Conservation (phyloP, 2,888 invertebrate genomes). For the Drosophila dives region DNA sequence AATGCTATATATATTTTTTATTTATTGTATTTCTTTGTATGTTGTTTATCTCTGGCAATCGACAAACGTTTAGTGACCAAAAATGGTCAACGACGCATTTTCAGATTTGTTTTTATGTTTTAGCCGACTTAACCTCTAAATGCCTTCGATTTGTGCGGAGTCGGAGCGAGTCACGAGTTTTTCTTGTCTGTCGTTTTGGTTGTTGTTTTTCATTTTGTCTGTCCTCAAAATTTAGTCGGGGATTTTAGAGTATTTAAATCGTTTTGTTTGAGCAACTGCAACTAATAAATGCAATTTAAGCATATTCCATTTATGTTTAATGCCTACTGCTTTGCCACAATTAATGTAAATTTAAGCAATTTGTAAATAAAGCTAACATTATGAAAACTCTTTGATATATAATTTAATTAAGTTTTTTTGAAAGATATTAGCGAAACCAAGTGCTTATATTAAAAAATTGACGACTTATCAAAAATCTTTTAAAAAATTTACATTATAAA, state of each 20-base stretch:
- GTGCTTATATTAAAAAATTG: not conserved
- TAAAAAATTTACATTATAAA: not conserved
- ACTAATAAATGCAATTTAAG: not conserved
- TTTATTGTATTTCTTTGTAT: constrained; percentile 25
- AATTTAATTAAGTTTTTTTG: not conserved
- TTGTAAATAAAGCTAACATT: not conserved
- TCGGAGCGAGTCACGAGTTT: constrained; percentile 35
- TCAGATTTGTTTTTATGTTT: constrained; percentile 27
- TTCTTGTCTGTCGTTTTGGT: not conserved
- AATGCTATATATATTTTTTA: constrained; percentile 30
- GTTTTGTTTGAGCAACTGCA: not conserved
- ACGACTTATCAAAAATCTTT: not conserved
- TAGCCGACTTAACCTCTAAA: constrained; percentile 60
- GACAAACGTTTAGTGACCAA: constrained; percentile 55
- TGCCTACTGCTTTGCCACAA: not conserved
- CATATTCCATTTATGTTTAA: constrained; percentile 1
- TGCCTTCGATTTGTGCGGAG: constrained; percentile 30
- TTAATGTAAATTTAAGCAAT: not conserved
- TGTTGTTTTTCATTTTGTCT: constrained; percentile 1
- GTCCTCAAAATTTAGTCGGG: constrained; percentile 37
- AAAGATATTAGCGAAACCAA: too few species aligned
- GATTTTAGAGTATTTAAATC: constrained; percentile 14
- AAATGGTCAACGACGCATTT: constrained; percentile 63
- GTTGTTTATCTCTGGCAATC: constrained; percentile 68
- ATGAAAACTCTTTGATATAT: not conserved